Percentiles rank a stretch among this genome's conserved stretches.
phyloP scores from a whole-genome alignment of 2,113 vertebrate genomes.

The Pantherophis guttatus region DNA sequence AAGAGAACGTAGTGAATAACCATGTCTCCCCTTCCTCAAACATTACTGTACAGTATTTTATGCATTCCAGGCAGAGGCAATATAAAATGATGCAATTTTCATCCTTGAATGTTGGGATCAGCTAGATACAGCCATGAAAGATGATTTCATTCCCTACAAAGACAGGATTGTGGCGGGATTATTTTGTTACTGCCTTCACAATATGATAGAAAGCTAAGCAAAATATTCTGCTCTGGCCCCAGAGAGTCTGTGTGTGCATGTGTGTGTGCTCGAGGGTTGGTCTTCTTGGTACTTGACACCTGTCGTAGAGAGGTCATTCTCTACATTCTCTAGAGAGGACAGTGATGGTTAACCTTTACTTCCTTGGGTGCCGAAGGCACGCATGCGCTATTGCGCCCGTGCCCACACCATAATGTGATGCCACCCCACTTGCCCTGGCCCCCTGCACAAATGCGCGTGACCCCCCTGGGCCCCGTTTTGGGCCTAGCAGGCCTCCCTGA shows the following conservation, averaged over 20 bases:
- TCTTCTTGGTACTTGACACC: neutral
- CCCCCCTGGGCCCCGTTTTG: too few relatives aligned
- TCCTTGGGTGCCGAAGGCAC: too few relatives aligned
- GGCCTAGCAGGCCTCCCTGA: too few relatives aligned
- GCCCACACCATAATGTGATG: too few relatives aligned
- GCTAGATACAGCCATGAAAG: constrained; percentile 18
- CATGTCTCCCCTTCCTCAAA: constrained; percentile 19
- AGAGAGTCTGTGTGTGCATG: too few relatives aligned
- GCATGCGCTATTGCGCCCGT: too few relatives aligned
- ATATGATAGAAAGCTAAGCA: neutral
- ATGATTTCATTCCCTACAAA: constrained; percentile 52
- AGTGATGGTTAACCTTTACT: too few relatives aligned
- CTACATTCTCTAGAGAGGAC: too few relatives aligned
- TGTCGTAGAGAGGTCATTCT: neutral
- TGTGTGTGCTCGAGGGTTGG: neutral
- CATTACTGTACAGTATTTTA: neutral
- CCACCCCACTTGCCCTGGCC: too few relatives aligned
- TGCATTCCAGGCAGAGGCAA: constrained; percentile 49
- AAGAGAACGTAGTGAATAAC: neutral
- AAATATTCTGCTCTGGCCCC: neutral
- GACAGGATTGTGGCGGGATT: constrained; percentile 36
- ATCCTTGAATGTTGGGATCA: neutral
- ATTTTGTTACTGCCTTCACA: constrained; percentile 46
- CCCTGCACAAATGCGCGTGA: too few relatives aligned
- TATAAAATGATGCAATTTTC: constrained; percentile 39